phyloP scores from a whole-genome alignment of 2,113 vertebrate genomes.

The Salvelinus sp. region DNA sequence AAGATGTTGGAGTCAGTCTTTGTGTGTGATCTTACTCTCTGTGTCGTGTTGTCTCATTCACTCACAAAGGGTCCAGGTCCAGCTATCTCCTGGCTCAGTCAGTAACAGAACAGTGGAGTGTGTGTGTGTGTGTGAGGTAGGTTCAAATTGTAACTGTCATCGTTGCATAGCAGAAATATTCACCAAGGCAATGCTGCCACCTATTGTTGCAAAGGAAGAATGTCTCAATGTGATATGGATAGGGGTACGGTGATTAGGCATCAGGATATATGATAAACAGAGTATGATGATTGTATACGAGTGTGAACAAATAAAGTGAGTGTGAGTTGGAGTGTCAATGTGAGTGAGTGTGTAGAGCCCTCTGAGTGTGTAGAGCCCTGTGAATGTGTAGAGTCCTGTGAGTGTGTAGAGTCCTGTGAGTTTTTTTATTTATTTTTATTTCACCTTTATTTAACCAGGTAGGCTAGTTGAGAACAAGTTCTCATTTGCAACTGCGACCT shows the following conservation, averaged over 20 bases:
- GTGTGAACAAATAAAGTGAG: too few species aligned
- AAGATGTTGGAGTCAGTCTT: too few species aligned
- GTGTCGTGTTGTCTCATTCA: neutral
- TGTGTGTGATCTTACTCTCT: too few species aligned
- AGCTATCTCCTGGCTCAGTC: neutral
- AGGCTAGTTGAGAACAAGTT: too few species aligned
- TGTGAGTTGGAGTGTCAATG: too few species aligned
- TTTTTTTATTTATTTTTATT: too few species aligned
- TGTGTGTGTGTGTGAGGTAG: too few species aligned
- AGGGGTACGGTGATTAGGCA: neutral
- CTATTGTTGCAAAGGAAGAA: conserved; percentile 31
- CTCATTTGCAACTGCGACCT: too few species aligned
- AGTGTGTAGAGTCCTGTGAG: too few species aligned
- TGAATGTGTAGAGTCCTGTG: neutral
- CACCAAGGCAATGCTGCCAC: conserved; percentile 47
- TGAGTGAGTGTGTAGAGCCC: neutral
- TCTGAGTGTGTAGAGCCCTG: neutral
- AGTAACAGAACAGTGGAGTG: neutral
- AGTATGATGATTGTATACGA: neutral
- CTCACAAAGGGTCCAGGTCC: too few species aligned
- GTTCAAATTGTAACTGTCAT: conserved; percentile 13
- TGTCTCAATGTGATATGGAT: too few species aligned
- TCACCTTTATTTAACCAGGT: too few species aligned
- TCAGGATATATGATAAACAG: neutral
- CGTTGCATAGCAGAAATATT: conserved; percentile 26